These are phyloP conservation scores for Temnothorax unifasciatus DNA, from an alignment of 2,888 invertebrate genomes.

Conservation along the genomic window DNA sequence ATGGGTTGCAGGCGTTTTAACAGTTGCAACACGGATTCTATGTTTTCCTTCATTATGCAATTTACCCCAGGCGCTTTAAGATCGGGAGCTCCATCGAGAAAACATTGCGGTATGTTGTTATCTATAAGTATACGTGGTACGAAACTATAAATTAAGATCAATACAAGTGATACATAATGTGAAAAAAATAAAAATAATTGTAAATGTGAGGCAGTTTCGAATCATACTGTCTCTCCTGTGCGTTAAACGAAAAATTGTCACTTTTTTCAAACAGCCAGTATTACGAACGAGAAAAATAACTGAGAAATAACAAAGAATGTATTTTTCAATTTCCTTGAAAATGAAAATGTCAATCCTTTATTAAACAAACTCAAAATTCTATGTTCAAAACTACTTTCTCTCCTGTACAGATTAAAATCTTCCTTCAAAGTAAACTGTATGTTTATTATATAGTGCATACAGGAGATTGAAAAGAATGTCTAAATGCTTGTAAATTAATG, in stretches of 20 bases:
- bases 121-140: constrained; percentile 80
- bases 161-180: neutral
- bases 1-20: constrained; percentile 90
- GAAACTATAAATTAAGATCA: constrained; percentile 59
- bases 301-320: neutral
- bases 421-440: neutral
- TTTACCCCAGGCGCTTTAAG: constrained; percentile 88
- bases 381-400: neutral
- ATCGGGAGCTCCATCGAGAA: constrained; percentile 85
- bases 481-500: neutral
- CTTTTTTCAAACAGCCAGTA: neutral
- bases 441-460: neutral
- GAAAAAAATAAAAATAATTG: neutral
- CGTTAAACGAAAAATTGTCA: neutral
- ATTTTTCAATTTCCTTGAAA: neutral
- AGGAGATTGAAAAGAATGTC: neutral
- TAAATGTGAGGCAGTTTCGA: neutral
- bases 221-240: neutral
- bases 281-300: neutral
- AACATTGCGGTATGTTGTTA: constrained; percentile 88
- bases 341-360: neutral
- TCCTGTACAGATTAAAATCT: neutral
- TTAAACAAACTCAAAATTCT: neutral
- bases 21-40: constrained; percentile 89
- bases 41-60: constrained; percentile 89